phyloP scores from a whole-genome alignment of 2,113 vertebrate genomes.

The Solea senegalensis region DNA sequence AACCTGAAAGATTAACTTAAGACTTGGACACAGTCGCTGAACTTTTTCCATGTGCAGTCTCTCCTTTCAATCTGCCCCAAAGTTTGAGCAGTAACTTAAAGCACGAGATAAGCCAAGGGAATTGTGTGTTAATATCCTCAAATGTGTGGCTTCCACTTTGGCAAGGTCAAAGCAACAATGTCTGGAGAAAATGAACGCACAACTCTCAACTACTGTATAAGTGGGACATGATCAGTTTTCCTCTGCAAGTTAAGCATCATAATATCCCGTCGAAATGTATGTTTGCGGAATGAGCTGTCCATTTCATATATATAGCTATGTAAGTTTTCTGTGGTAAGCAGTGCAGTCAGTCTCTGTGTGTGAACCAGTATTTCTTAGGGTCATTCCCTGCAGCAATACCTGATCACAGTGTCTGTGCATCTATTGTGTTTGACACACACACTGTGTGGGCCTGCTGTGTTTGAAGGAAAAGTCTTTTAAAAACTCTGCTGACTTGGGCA shows the following conservation, averaged over 20 bases:
- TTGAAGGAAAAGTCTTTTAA: slow-evolving; percentile 48
- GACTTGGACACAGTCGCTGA: slow-evolving; percentile 18
- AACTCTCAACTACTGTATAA: slow-evolving; percentile 27
- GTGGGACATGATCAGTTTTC: slow-evolving; percentile 27
- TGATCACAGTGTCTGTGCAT: slow-evolving; percentile 48
- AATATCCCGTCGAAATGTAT: slow-evolving; percentile 37
- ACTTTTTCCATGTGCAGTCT: slow-evolving; percentile 4
- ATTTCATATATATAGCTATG: not conserved
- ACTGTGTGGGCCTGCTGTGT: slow-evolving; percentile 57
- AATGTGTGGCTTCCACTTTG: slow-evolving; percentile 13
- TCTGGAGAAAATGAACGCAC: slow-evolving; percentile 17
- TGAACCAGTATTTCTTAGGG: slow-evolving; percentile 45
- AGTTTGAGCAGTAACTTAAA: not conserved
- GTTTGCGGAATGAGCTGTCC: slow-evolving; percentile 38
- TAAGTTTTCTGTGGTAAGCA: slow-evolving; percentile 5
- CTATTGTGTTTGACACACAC: slow-evolving; percentile 73
- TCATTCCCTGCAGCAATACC: slow-evolving; percentile 44
- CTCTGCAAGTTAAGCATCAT: slow-evolving; percentile 36
- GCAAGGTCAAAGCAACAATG: slow-evolving; percentile 22
- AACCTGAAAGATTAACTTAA: slow-evolving; percentile 48
- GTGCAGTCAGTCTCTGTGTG: too few relatives aligned
- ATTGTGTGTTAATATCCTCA: not conserved
- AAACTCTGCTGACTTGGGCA: slow-evolving; percentile 50
- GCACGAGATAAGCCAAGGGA: slow-evolving; percentile 4
- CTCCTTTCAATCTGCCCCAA: not conserved